Base-by-base conservation (phyloP, 2,113 vertebrate species). In the Paradisaea rubra region DNA sequence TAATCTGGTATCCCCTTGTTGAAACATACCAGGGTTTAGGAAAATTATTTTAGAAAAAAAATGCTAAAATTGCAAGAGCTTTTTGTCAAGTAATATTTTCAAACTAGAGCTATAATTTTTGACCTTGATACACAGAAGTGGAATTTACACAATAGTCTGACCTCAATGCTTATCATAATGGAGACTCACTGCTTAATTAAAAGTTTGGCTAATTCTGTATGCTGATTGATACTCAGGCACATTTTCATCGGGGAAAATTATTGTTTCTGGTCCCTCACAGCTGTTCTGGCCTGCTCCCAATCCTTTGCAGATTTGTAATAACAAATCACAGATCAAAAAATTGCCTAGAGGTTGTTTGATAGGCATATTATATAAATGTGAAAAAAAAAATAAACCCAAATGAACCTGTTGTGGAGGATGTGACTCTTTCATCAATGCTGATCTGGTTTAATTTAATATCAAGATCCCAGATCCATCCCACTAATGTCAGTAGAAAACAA, bases 211-310 rank as follows among this genome's bases (percentile, higher is more conserved):
- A 78, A 87, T 94, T 92, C 27, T 88, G 27, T 77, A 65, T 73
- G 63, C 59, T 82, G 52, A 28, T 91, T 95, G 91, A 95, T 86
- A 94, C 60, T 83, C 68, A 91, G 50, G 28, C 64, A 91, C 8
- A 94, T 90, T 86, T 95, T 94, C 90, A 64, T 41, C 21, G 23
- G 68, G 69, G 69, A 88, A 90, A 84, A 94, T 81, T 74, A 80
- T 91, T 78, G 64, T 91, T 96, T 95, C 89, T 95, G 44, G 71
- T 90, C 64, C 72, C 60, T 81, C 10, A 5, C 85, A 95, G 91
- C 88, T 96, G 88, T 61, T 91, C 71, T 91, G 90, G 80, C 60
- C 69, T 61, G 28, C 13, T 95, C 82, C 83, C 85, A 91, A n/a
- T 44, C 49, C 31, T 86, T 69, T 86, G 85, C 86, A 95, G 89